Percentiles rank a stretch among this genome's conserved stretches.
These are phyloP conservation scores for Toxotes chatareus DNA, from an alignment of 2,113 vertebrate genomes.

Conservation along the genomic window DNA sequence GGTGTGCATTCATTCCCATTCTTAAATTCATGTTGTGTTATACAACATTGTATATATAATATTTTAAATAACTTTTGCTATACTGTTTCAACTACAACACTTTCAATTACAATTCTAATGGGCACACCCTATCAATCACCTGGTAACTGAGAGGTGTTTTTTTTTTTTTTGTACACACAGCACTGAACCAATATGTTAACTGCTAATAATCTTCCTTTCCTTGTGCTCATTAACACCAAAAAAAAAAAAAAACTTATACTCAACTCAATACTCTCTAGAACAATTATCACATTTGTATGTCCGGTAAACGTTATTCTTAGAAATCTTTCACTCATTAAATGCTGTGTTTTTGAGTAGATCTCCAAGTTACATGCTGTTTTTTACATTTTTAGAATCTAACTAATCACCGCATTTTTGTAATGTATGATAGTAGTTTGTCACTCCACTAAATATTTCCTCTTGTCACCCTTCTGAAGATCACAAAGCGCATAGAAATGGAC, in stretches of 20 bases:
- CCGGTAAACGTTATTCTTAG: background rate
- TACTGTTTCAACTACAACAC: background rate
- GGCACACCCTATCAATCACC: background rate
- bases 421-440: background rate
- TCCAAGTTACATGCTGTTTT: background rate
- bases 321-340: constrained; percentile 8
- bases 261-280: background rate
- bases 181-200: background rate
- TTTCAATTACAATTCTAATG: too few species aligned
- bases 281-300: background rate
- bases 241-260: too few species aligned
- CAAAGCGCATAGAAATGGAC: constrained; percentile 53
- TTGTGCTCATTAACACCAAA: background rate
- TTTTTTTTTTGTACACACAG: too few species aligned
- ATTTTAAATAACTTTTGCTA: background rate
- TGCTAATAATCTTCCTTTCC: background rate
- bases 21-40: background rate
- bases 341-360: background rate
- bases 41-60: background rate
- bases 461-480: constrained; percentile 33
- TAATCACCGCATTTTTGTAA: background rate
- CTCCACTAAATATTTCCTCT: constrained; percentile 21
- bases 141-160: too few species aligned
- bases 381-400: constrained; percentile 8
- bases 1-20: background rate